A percentile compares a stretch with the other conserved stretches of the same genome.
phyloP scores from a whole-genome alignment of 2,113 vertebrate species.

The Oreochromis aureus region DNA sequence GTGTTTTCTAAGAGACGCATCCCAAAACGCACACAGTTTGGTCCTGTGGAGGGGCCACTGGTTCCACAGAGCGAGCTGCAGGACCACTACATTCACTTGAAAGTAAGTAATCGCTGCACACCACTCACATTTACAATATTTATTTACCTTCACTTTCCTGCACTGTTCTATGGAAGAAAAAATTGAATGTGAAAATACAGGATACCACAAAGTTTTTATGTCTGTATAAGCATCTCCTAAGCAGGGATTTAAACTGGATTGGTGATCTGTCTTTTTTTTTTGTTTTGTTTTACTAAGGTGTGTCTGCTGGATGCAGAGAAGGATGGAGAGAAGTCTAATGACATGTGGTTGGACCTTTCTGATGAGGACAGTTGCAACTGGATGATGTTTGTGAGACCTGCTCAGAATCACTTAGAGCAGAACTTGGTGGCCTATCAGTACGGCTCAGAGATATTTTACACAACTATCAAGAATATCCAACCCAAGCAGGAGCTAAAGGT shows the following conservation, averaged over 20 bases:
- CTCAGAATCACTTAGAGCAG: conserved; percentile 95
- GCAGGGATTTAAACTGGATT: not conserved
- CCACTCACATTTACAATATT: not conserved
- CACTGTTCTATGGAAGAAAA: rapidly evolving
- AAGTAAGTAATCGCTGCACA: conserved; percentile 66
- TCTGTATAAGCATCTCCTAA: not conserved
- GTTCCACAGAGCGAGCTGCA: conserved; percentile 83
- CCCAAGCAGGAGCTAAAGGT: conserved; percentile 98
- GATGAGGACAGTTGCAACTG: conserved; percentile 95
- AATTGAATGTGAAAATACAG: not conserved
- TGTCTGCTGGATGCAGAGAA: conserved; percentile 81
- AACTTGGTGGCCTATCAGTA: conserved; percentile 98
- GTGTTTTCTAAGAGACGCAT: conserved; percentile 94
- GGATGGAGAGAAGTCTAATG: conserved; percentile 77
- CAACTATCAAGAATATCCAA: conserved; percentile 94
- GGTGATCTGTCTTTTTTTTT: not conserved
- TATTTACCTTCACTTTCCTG: not conserved
- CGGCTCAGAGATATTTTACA: conserved; percentile 92
- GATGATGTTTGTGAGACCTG: conserved; percentile 98
- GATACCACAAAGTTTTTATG: not conserved
- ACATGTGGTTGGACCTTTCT: conserved; percentile 91
- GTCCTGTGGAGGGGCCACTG: conserved; percentile 89
- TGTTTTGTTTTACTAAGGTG: conserved; percentile 67
- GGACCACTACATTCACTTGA: conserved; percentile 89
- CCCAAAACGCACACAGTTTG: conserved; percentile 95